Percentiles rank a stretch among this genome's conserved stretches.
These are phyloP conservation scores for Folsomia candida DNA, from an alignment of 2,888 invertebrate species.

Conservation along the genomic window DNA sequence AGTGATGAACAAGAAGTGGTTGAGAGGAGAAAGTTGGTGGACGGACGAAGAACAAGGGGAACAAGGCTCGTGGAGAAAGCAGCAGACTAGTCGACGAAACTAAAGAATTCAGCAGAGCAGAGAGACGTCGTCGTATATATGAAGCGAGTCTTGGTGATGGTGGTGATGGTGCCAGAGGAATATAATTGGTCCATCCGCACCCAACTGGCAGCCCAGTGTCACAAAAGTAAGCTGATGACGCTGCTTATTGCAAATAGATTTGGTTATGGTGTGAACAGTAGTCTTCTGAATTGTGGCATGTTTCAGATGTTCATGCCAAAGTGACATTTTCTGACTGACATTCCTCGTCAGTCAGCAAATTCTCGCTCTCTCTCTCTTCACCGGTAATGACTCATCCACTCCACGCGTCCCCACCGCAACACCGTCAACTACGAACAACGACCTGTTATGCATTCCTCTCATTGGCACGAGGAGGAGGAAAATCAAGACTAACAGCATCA, in stretches of 20 bases:
- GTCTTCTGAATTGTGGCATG: conserved; percentile 1
- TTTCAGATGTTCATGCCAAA: conserved; percentile 2
- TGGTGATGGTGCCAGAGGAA: background rate
- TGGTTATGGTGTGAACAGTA: background rate
- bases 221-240: background rate
- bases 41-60: background rate
- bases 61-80: background rate
- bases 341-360: background rate
- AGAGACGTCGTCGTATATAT: background rate
- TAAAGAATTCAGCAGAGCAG: background rate
- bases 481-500: conserved; percentile 1
- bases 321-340: conserved; percentile 2
- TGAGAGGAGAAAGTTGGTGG: background rate
- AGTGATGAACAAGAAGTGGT: background rate
- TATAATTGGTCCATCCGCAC: background rate
- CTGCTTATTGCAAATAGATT: background rate
- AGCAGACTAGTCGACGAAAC: background rate
- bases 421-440: no score
- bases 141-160: background rate
- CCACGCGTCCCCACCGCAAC: no score
- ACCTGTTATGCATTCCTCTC: no score
- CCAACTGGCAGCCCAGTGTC: background rate
- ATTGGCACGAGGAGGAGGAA: no score
- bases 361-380: no score
- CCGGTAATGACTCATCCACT: background rate